Evolutionary conservation across 2,888 invertebrate species (phyloP), one percentile per base, ranked within the genome.

Genomic region (Cosmopolites sordidus): DNA sequence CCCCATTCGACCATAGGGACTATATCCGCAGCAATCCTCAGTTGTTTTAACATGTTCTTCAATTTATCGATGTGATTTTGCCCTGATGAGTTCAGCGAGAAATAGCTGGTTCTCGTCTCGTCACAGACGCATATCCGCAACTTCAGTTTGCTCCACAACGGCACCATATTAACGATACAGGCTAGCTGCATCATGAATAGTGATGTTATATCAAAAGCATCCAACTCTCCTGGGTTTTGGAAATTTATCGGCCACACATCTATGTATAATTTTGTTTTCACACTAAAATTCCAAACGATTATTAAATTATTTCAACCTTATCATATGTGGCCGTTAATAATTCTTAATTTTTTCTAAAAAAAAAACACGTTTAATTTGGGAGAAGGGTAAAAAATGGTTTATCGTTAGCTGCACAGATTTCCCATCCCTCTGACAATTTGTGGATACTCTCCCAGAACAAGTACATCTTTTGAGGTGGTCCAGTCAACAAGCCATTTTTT

Each of bases 161-260:
- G 82, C 16, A 92, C 87, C 83, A 95, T 95, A 63, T 92, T 88
- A 48, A 95, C 84, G 47, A 99, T 96, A 62, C 97, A 97, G 0
- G 97, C 94, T 59, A 99, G 76, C 68, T 99, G 99, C 73, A 99
- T 85, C 81, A 97, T 89, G 76, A 99, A 99, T 58, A 98, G 78
- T 9, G 93, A 86, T 2, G 92, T 91, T 59, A 90, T 92, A 61
- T 94, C 92, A 75, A 95, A 95, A 48, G 84, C 84, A 75, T 84
- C 89, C 67, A 79, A 86, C 71, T 83, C 83, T 54, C 76, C 84
- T 57, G 86, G 92, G 66, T 83, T 78, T 60, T 96, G 83, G 61
- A 95, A 84, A 71, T 98, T 96, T 1, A 96, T 87, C 1, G 98
- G 92, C 98, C 98, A 99, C 2, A 99, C 95, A 76, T 99, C 99